Evolutionary conservation across 92 coral and sea anemone genomes (phyloP).

Genomic region (Zoanthus sansibaricus): DNA sequence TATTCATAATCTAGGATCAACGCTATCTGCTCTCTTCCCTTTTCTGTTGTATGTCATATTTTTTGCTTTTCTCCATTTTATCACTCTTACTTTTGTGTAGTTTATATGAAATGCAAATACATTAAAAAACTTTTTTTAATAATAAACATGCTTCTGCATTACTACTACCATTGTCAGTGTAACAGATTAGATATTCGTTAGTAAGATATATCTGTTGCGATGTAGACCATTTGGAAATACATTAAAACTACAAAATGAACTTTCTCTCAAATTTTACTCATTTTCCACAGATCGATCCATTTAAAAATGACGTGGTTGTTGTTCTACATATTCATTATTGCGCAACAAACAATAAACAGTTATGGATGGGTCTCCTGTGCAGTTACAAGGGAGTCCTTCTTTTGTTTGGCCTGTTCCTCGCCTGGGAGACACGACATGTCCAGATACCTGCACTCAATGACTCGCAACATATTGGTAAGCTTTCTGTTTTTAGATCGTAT

Average conservation of each 20-base stretch:
- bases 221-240: too few species aligned
- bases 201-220: too few species aligned
- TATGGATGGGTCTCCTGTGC: slow-evolving; percentile 69
- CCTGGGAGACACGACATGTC: slow-evolving; percentile 88
- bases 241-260: neutral
- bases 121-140: too few species aligned
- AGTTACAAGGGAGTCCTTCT: slow-evolving; percentile 81
- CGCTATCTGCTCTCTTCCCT: too few species aligned
- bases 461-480: slow-evolving; percentile 81
- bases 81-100: too few species aligned
- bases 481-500: neutral
- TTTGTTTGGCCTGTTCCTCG: slow-evolving; percentile 81
- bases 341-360: slow-evolving; percentile 23
- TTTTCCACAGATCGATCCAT: neutral
- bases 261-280: neutral
- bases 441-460: slow-evolving; percentile 80
- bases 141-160: too few species aligned
- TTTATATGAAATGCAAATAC: too few species aligned
- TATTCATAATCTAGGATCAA: too few species aligned
- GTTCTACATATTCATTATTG: slow-evolving; percentile 60
- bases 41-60: too few species aligned
- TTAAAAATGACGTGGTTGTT: slow-evolving; percentile 55
- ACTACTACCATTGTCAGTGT: too few species aligned
- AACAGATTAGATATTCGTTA: too few species aligned
- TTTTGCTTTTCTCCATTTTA: too few species aligned